Base-by-base conservation (phyloP, 1,140 invertebrate genomes). In the Heliothis subflexa region DNA sequence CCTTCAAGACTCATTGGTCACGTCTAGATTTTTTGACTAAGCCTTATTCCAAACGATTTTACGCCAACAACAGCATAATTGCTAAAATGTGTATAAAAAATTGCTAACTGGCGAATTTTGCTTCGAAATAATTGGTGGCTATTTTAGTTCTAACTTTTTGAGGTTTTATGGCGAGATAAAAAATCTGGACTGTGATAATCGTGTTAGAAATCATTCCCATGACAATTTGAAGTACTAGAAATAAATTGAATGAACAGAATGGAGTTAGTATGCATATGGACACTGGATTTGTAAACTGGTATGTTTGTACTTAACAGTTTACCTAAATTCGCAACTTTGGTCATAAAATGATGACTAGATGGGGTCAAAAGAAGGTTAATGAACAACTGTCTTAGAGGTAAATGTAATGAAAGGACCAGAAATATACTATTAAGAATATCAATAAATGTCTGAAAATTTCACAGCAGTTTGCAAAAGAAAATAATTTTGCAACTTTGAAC, bases 11-110 rank as follows among this genome's bases (percentile, higher is more conserved):
- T 9, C 64, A 70, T 70, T 70, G 66, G 66, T 28, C 66, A 70
- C 47, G 66, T 49, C 66, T 70, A 70, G 66, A 70, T 70, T 55
- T 71, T 71, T 71, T 71, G 13, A 10, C 50, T 71, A 14, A 33
- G 28, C 68, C 68, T 55, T 40, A 71, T 71, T 71, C 25, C 40
- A 25, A 11, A 12, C 68, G 28, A 71, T 71, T 71, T 71, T 54
- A 28, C 50, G 50, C 68, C 40, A 71, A 71, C 54, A 71, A 40
- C 47, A 5, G 50, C 13, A 2, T 40, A 55, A 71, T 54, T 71
- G 50, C 40, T 55, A 5, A n/a, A 54, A 71, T 14, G 28, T 7
- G 3, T 40, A 13, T 45, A 66, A 66, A 66, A 66, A 66, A 66
- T 12, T 40, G 18, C 11, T 18, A 66, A 47, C 11, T 66, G 40